phyloP scores from a whole-genome alignment of 2,888 invertebrate species.

The Hydrotaea diabolus region DNA sequence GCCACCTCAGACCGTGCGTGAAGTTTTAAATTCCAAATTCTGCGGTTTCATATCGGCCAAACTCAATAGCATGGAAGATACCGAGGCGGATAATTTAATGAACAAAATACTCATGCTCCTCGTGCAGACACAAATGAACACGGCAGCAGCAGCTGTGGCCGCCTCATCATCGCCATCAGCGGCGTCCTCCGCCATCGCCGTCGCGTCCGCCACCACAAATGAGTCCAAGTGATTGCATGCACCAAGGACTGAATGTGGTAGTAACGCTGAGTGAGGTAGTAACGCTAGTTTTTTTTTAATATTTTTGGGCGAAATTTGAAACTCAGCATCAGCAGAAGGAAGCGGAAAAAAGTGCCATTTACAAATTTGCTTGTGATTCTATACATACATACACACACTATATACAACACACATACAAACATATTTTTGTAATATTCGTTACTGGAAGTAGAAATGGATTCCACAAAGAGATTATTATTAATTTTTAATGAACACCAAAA shows the following conservation, averaged over 20 bases:
- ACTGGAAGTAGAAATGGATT: constrained; percentile 36
- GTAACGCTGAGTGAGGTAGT: constrained; percentile 25
- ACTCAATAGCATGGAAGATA: constrained; percentile 79
- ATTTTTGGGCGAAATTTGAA: neutral
- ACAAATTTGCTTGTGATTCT: constrained; percentile 51
- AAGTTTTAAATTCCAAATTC: constrained; percentile 78
- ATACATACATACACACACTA: constrained; percentile 27
- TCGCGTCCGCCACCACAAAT: neutral
- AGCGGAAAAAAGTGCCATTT: constrained; percentile 59
- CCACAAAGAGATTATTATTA: constrained; percentile 53
- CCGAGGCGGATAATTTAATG: constrained; percentile 79
- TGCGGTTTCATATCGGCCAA: constrained; percentile 79
- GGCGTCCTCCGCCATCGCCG: neutral
- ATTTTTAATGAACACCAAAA: constrained; percentile 31
- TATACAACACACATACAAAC: neutral
- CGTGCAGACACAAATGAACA: constrained; percentile 75
- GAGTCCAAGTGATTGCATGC: constrained; percentile 2
- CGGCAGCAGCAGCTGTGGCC: neutral
- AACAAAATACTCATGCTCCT: constrained; percentile 77
- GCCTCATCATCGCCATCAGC: neutral
- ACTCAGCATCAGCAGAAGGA: constrained; percentile 7
- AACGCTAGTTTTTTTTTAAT: neutral
- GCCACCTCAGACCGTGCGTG: constrained; percentile 78
- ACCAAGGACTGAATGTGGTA: neutral
- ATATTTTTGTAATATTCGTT: constrained; percentile 28